phyloP scores from a whole-genome alignment of 2,888 invertebrate species.

The Scaeva pyrastri region DNA sequence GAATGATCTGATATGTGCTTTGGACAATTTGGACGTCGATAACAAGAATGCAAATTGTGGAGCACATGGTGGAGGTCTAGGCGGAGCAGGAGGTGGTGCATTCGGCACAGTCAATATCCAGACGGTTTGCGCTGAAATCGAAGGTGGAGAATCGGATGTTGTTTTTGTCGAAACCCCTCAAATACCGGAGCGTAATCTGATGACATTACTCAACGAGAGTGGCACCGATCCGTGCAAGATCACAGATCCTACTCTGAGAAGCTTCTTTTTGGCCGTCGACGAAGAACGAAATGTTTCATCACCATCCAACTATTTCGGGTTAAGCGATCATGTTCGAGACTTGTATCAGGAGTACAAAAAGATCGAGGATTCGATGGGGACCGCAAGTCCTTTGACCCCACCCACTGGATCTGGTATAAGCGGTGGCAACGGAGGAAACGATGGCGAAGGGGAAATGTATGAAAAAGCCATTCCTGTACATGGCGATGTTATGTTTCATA shows the following conservation, averaged over 20 bases:
- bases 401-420: conserved; percentile 76
- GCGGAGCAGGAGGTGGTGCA: conserved; percentile 78
- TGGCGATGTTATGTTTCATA: conserved; percentile 92
- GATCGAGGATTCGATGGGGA: conserved; percentile 82
- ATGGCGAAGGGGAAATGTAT: conserved; percentile 87
- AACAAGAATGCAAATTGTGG: conserved; percentile 85
- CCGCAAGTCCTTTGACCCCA: conserved; percentile 77
- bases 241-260: conserved; percentile 84
- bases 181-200: conserved; percentile 88
- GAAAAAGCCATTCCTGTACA: conserved; percentile 92
- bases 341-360: conserved; percentile 87
- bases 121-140: conserved; percentile 91
- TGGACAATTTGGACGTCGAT: conserved; percentile 86
- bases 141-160: conserved; percentile 91
- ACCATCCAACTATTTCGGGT: conserved; percentile 81
- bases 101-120: conserved; percentile 85
- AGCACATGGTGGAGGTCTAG: conserved; percentile 78
- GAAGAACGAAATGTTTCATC: conserved; percentile 85
- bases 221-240: conserved; percentile 81
- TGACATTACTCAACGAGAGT: conserved; percentile 89
- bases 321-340: conserved; percentile 87
- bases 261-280: conserved; percentile 87
- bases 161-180: conserved; percentile 91
- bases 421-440: conserved; percentile 71
- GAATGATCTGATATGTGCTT: conserved; percentile 85